phyloP scores from a whole-genome alignment of 2,113 vertebrate genomes.

The Bambusicola thoracicus region DNA sequence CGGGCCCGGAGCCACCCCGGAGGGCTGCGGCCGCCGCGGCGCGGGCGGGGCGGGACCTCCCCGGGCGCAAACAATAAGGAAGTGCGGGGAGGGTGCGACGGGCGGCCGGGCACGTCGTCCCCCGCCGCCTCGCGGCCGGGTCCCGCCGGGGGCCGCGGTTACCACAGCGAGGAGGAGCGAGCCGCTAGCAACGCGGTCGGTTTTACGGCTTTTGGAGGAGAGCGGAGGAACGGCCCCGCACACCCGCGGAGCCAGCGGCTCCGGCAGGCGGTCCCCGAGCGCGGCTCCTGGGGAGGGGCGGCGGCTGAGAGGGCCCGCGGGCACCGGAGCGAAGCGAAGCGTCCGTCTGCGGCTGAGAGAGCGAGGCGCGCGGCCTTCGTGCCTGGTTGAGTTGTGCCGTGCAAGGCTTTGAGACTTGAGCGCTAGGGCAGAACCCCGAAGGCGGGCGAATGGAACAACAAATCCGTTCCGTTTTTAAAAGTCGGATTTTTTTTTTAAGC shows the following conservation, averaged over 20 bases:
- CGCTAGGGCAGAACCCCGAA: background rate
- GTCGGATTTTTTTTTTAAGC: accelerated
- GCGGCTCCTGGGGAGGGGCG: background rate
- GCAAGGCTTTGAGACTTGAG: background rate
- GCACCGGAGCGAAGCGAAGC: too few relatives aligned
- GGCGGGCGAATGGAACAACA: background rate
- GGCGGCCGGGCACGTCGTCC: constrained; percentile 52
- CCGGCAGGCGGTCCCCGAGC: too few relatives aligned
- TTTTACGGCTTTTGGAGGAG: background rate
- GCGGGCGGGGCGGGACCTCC: constrained; percentile 12
- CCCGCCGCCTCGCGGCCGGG: background rate
- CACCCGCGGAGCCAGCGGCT: background rate
- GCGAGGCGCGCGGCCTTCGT: accelerated
- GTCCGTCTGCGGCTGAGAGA: background rate
- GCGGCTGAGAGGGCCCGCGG: too few relatives aligned
- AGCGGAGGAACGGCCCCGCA: background rate
- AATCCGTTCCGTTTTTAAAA: background rate
- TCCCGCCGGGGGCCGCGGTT: background rate
- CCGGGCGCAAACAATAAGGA: background rate
- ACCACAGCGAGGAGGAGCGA: background rate
- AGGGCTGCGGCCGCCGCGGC: background rate
- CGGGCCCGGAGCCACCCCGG: background rate
- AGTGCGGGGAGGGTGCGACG: constrained; percentile 1
- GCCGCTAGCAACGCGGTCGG: background rate
- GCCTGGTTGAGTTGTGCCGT: background rate